Base-by-base conservation (phyloP, 1,140 invertebrate species). In the Drosophila pallidifrons region DNA sequence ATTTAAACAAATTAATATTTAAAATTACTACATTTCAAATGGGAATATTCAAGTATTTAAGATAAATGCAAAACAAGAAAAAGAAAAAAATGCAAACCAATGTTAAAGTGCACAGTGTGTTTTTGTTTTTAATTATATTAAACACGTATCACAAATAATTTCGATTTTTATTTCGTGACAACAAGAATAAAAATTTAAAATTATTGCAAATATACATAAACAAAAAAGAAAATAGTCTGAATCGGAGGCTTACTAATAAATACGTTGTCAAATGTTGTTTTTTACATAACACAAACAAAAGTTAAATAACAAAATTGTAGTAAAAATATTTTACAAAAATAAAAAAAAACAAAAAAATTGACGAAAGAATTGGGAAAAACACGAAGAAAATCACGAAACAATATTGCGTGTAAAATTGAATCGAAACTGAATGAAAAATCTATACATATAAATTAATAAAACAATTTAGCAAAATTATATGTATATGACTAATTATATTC, bases 391-490 rank as follows among this genome's bases (percentile, higher is more conserved):
- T n/a, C 30, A 32, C 5, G 7, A 32, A 55, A 46, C 28, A 58
- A 28, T 54, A 65, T 13, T 66, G 7, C 60, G 46, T 59, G 51
- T 60, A 63, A 55, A 45, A 71, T 66, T 49, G 41, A 49, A 41
- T 15, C 35, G 11, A 55, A 72, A 72, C 10, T 54, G 11, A 57
- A 51, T 32, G 15, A 60, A 60, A 60, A 60, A 60, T 43, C 61
- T 49, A 59, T 30, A 45, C 41, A 30, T 28, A 28, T 58, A 80
- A 68, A 75, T 63, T 49, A 54, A 43, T 41, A 54, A 13, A 46
- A 52, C 13, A 67, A 71, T 35, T 63, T 87, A 87, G 82, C 59
- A 70, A 82, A 87, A 82, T 88, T 88, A 46, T 68, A 65, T 77
- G 81, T 77, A 82, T 51, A 82, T 73, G 51, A 41, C 64, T 79